A percentile compares a stretch with the other conserved stretches of the same genome.
Evolutionary conservation across 2,113 vertebrate genomes (phyloP).

Genomic region (Andinoacara biseriatus): DNA sequence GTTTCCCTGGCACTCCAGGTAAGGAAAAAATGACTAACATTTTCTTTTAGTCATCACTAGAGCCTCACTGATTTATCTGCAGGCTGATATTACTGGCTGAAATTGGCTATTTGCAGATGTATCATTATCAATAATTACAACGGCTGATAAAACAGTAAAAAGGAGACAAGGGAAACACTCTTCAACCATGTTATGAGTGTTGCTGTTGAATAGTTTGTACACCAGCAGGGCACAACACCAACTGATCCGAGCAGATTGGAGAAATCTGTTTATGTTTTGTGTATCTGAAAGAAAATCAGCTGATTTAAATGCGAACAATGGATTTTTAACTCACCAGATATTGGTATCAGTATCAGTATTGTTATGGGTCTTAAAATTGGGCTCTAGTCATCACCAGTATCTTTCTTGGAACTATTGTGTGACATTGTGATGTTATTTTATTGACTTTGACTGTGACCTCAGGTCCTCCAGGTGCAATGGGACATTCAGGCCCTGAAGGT

Average conservation of each 20-base stretch:
- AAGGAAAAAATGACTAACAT: conserved; percentile 18
- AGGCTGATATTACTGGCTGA: fast-evolving
- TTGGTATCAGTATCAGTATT: background rate
- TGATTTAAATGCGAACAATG: background rate
- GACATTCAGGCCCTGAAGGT: conserved; percentile 87
- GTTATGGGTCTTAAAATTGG: background rate
- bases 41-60: background rate
- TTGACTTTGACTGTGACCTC: conserved; percentile 49
- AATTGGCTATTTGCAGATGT: background rate
- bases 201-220: background rate
- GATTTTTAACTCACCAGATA: background rate
- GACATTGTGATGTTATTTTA: background rate
- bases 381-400: background rate
- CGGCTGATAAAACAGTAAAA: background rate
- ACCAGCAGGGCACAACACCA: background rate
- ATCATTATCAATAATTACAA: background rate
- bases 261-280: background rate
- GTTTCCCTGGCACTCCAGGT: conserved; percentile 79
- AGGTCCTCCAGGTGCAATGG: conserved; percentile 83
- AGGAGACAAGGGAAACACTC: background rate
- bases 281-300: background rate
- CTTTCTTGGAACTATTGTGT: background rate
- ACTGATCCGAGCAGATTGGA: background rate
- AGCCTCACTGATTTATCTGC: background rate
- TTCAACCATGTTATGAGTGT: background rate